phyloP scores from a whole-genome alignment of 2,113 vertebrate species.

The Dolichallabes microphthalmus region DNA sequence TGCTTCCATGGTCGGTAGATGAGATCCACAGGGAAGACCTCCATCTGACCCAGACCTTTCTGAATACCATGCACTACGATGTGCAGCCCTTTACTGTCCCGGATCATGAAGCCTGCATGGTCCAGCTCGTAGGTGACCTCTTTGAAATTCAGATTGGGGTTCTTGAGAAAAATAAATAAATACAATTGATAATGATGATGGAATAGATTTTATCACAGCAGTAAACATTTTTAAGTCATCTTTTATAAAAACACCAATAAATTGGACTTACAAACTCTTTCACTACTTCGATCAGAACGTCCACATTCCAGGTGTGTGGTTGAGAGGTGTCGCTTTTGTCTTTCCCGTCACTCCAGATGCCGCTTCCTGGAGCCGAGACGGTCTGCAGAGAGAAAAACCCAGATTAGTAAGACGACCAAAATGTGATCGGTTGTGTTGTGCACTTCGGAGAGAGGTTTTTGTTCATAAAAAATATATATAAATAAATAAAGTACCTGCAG shows the following conservation, averaged over 20 bases:
- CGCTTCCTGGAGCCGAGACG: slow-evolving; percentile 93
- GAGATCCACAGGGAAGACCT: slow-evolving; percentile 95
- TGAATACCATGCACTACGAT: slow-evolving; percentile 97
- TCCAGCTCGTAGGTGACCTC: slow-evolving; percentile 98
- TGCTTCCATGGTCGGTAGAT: slow-evolving; percentile 98
- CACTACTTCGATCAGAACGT: slow-evolving; percentile 95
- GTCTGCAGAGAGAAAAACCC: slow-evolving; percentile 64
- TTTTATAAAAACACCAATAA: not conserved
- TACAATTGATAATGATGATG: not conserved
- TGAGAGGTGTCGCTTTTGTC: slow-evolving; percentile 94
- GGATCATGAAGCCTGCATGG: slow-evolving; percentile 92
- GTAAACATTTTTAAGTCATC: too few species aligned
- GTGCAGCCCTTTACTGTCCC: slow-evolving; percentile 95
- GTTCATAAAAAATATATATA: too few species aligned
- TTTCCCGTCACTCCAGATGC: slow-evolving; percentile 98
- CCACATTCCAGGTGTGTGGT: slow-evolving; percentile 96
- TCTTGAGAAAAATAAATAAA: slow-evolving; percentile 71
- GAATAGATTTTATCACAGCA: too few species aligned
- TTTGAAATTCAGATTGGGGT: slow-evolving; percentile 95
- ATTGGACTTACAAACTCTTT: slow-evolving; percentile 89
- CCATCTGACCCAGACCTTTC: slow-evolving; percentile 86
- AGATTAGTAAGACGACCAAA: not conserved
- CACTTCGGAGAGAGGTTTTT: too few species aligned
- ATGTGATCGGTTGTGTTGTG: not conserved
- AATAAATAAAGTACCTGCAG: slow-evolving; percentile 73